Evolutionary conservation across 30 jellyfish, hydroid and myxozoan genomes (phyloP).

Genomic region (Chrysaora quinquecirrha): DNA sequence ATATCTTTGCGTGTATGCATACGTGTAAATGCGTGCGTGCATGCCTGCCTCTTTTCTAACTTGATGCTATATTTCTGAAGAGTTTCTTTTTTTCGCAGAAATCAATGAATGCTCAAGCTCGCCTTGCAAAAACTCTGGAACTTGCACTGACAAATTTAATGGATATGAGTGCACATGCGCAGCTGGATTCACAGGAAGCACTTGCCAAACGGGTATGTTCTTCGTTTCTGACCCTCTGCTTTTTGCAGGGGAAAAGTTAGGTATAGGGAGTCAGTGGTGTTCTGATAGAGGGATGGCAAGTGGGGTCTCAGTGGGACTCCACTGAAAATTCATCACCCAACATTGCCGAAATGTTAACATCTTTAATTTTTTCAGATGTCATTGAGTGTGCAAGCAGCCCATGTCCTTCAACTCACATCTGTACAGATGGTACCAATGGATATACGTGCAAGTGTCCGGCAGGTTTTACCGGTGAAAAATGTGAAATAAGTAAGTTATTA

Average conservation of each 20-base stretch:
- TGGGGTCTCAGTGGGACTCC: too few species aligned
- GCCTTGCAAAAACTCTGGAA: constrained; percentile 19
- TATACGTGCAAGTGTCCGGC: constrained; percentile 14
- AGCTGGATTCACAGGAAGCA: constrained; percentile 3
- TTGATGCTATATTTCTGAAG: too few species aligned
- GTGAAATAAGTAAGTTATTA: constrained; percentile 5
- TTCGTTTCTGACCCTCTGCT: neutral
- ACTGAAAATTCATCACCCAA: too few species aligned
- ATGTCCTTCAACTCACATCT: neutral
- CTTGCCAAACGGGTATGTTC: constrained; percentile 14
- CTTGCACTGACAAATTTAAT: constrained; percentile 2
- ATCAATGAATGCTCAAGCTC: constrained; percentile 7
- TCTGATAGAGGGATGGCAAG: too few species aligned
- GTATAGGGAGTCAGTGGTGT: too few species aligned
- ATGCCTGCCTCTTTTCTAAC: too few species aligned
- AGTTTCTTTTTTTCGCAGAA: neutral
- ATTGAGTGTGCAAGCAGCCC: constrained; percentile 23
- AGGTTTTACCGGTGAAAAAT: constrained; percentile 12
- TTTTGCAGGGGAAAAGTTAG: too few species aligned
- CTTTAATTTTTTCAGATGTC: neutral
- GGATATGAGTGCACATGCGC: neutral
- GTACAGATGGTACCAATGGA: neutral
- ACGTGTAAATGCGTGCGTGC: too few species aligned
- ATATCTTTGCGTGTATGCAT: too few species aligned
- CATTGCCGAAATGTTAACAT: too few species aligned